Percentiles rank a stretch among this genome's conserved stretches.
phyloP scores from a whole-genome alignment of 1,140 invertebrate genomes.

The Probaryconus sp. region DNA sequence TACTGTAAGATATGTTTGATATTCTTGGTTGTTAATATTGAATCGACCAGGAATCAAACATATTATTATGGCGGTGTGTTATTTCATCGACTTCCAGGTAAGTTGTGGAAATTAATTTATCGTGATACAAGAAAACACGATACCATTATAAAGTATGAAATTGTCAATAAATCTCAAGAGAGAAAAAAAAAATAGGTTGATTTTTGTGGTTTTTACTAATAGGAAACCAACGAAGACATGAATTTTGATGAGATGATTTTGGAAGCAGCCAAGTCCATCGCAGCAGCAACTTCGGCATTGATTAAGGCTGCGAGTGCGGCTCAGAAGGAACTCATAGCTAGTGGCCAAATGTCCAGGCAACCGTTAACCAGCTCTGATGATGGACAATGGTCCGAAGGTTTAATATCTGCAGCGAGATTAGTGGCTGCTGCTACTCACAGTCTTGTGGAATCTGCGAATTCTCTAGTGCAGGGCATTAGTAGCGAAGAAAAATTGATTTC shows the following conservation, averaged over 20 bases:
- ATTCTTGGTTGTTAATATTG: slow-evolving; percentile 97
- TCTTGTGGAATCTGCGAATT: slow-evolving; percentile 97
- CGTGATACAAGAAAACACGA: too few species aligned
- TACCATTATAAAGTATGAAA: too few species aligned
- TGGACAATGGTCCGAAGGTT: slow-evolving; percentile 98
- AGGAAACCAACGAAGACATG: slow-evolving; percentile 95
- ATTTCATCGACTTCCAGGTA: slow-evolving; percentile 29
- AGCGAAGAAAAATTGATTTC: slow-evolving; percentile 98
- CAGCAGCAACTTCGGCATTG: slow-evolving; percentile 95
- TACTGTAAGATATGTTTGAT: slow-evolving; percentile 99
- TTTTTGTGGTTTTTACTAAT: slow-evolving; percentile 37
- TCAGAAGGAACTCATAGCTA: slow-evolving; percentile 93
- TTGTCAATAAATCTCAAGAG: too few species aligned
- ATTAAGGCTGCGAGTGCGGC: slow-evolving; percentile 97
- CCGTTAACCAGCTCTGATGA: slow-evolving; percentile 93
- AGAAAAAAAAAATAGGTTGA: slow-evolving; percentile 1
- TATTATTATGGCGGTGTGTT: slow-evolving; percentile 89
- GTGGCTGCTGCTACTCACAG: slow-evolving; percentile 98
- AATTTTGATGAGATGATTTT: slow-evolving; percentile 99
- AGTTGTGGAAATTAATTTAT: background rate
- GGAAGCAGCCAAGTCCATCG: slow-evolving; percentile 98
- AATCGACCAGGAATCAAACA: slow-evolving; percentile 99
- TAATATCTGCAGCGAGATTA: slow-evolving; percentile 95
- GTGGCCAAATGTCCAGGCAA: slow-evolving; percentile 87
- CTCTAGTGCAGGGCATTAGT: slow-evolving; percentile 95